These are phyloP conservation scores for Drosophila pseudotakahashii DNA, from an alignment of 2,888 invertebrate species.

Conservation along the genomic window DNA sequence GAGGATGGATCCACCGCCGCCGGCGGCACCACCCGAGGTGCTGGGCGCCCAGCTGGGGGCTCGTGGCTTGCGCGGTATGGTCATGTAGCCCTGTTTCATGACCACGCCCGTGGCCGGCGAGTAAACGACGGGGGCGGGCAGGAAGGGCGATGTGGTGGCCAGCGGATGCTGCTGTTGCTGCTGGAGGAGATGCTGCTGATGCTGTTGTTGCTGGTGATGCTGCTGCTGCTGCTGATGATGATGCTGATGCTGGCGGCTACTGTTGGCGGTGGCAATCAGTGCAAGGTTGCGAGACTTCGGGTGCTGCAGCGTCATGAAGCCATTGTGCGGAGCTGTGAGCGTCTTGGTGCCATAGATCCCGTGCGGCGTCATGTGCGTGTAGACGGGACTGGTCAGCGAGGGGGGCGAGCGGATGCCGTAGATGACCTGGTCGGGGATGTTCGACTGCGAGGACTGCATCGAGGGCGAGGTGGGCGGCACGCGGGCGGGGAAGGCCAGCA, in stretches of 20 bases:
- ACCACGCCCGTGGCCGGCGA: conserved; percentile 84
- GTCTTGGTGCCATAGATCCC: conserved; percentile 87
- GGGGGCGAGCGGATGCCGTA: conserved; percentile 81
- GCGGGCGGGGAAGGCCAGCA: conserved; percentile 91
- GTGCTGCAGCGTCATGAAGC: conserved; percentile 92
- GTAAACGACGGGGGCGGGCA: conserved; percentile 88
- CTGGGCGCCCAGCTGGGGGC: conserved; percentile 92
- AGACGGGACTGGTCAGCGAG: conserved; percentile 87
- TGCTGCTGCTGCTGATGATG: conserved; percentile 73
- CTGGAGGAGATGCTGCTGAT: conserved; percentile 69
- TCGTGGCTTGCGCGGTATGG: conserved; percentile 92
- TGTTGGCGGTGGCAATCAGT: conserved; percentile 80
- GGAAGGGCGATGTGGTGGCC: conserved; percentile 88
- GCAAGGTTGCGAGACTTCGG: conserved; percentile 85
- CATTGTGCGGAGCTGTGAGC: conserved; percentile 85
- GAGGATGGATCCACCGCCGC: neutral
- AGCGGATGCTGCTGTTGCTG: conserved; percentile 61
- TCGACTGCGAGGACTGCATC: conserved; percentile 91
- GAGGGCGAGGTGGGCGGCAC: conserved; percentile 89
- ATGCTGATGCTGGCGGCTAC: conserved; percentile 85
- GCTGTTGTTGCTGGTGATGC: conserved; percentile 87
- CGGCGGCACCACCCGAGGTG: conserved; percentile 74
- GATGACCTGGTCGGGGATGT: conserved; percentile 86
- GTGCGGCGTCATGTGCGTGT: conserved; percentile 83
- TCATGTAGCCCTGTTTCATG: conserved; percentile 92